Percentiles rank a stretch among this genome's conserved stretches.
Conservation (phyloP, 2,113 vertebrate species). For the Phrynocephalus versicolor region DNA sequence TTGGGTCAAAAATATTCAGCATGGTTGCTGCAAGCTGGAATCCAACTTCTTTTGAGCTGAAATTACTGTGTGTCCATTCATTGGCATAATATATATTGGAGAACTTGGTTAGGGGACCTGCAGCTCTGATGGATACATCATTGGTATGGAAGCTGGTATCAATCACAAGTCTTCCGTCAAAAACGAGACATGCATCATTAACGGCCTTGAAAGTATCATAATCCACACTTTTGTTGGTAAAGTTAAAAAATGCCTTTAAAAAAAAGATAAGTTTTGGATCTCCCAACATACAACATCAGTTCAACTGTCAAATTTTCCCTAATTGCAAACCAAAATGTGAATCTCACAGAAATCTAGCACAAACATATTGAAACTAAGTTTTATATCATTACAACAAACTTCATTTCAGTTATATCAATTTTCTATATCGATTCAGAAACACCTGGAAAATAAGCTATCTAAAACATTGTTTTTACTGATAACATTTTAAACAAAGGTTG, state of each 20-base stretch:
- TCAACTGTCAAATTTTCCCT: not conserved
- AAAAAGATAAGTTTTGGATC: slow-evolving; percentile 23
- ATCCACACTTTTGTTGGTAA: slow-evolving; percentile 82
- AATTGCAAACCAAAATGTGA: slow-evolving; percentile 1
- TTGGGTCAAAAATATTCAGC: slow-evolving; percentile 84
- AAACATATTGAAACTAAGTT: not conserved
- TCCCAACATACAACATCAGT: not conserved
- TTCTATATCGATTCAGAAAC: not conserved
- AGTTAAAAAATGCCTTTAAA: slow-evolving; percentile 86
- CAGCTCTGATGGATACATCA: slow-evolving; percentile 81
- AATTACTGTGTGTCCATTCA: slow-evolving; percentile 81
- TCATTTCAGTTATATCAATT: not conserved
- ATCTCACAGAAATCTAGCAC: slow-evolving; percentile 18
- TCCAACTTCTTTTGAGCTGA: slow-evolving; percentile 89
- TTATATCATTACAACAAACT: not conserved
- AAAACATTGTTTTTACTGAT: not conserved
- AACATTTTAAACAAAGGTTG: not conserved
- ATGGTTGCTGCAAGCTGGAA: slow-evolving; percentile 82
- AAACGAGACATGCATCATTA: slow-evolving; percentile 84
- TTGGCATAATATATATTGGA: slow-evolving; percentile 80
- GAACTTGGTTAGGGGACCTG: slow-evolving; percentile 91
- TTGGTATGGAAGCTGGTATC: slow-evolving; percentile 82
- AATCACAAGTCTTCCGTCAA: slow-evolving; percentile 87
- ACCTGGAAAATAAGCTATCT: not conserved
- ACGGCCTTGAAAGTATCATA: slow-evolving; percentile 81